These are phyloP conservation scores for Acutogordius australiensis DNA, from an alignment of 2,888 invertebrate species.

Conservation along the genomic window DNA sequence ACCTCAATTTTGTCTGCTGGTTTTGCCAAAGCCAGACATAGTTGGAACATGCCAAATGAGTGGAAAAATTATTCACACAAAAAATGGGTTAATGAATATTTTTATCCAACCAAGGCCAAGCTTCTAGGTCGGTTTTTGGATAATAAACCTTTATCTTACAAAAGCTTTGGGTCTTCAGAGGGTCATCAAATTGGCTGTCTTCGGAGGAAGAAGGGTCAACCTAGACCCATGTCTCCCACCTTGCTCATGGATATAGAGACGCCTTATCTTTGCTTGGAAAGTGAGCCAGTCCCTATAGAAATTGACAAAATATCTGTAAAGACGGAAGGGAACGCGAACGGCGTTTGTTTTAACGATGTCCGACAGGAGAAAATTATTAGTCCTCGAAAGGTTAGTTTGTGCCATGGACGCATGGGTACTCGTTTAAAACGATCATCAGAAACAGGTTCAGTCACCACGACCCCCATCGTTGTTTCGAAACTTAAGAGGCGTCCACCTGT, in stretches of 20 bases:
- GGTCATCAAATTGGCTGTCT: too few relatives aligned
- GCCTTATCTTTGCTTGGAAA: not conserved
- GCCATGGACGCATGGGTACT: not conserved
- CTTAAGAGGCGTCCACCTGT: not conserved
- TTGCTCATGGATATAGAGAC: not conserved
- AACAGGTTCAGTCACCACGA: not conserved
- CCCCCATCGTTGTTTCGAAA: not conserved
- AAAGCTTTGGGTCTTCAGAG: too few relatives aligned
- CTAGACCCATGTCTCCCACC: not conserved
- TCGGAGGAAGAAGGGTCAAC: too few relatives aligned
- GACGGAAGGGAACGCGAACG: not conserved
- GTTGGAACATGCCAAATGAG: too few relatives aligned
- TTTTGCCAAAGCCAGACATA: too few relatives aligned
- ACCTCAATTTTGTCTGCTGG: too few relatives aligned
- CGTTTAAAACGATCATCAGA: too few relatives aligned
- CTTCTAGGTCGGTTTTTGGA: not conserved
- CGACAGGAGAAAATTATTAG: not conserved
- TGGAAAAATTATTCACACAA: too few relatives aligned
- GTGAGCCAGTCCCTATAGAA: not conserved
- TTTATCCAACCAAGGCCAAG: too few relatives aligned
- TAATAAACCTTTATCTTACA: too few relatives aligned
- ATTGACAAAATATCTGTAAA: too few relatives aligned
- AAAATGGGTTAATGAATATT: too few relatives aligned
- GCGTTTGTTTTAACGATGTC: not conserved
- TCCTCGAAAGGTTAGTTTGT: not conserved